Evolutionary conservation across 1,140 invertebrate genomes (phyloP), one percentile per base, ranked within the genome.

Genomic region (Hydropsyche tenuis): DNA sequence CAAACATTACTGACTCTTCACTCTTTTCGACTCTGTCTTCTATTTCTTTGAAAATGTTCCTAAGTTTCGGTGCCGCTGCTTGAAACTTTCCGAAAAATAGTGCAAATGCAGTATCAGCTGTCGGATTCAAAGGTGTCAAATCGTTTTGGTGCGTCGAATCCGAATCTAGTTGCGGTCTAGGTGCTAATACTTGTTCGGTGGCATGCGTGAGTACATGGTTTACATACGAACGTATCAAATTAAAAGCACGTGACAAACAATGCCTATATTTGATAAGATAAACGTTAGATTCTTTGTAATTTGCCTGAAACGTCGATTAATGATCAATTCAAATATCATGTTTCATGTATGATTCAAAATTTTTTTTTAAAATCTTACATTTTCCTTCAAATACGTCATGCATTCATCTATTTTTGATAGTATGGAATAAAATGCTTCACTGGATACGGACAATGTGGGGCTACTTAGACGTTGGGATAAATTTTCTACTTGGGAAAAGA

Each of bases 31-130:
- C 85, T 73, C 94, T 87, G 6, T 89, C 85, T 82, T 97, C 96
- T 60, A 97, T 88, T 78, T 96, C 89, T 72, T 90, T 89, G 69
- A 96, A 92, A 3, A 97, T 87, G 51, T 90, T 86, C 78, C 90
- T 94, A 0, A 96, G 87, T 81, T 95, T 93, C 0, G 92, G 90
- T 0, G 96, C 91, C 69, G 93, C 92, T 0, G 94, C 92, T 83
- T 96, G 92, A 84, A 98, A 98, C 84, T 96, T 96, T 0, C 96
- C 96, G 82, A 98, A 98, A 80, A 96, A 96, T 0, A 97, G 82
- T 0, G 95, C 94, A 81, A 96, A 93, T 0, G 94, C 92, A 27
- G 94, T 91, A 80, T 96, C 93, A 0, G 87, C 82, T 72, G 80
- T 79, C 12, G 73, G 66, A 30, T 65, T 73, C n/a, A 78, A 74